phyloP scores from a whole-genome alignment of 2,113 vertebrate species.

The Patagioenas fasciata region DNA sequence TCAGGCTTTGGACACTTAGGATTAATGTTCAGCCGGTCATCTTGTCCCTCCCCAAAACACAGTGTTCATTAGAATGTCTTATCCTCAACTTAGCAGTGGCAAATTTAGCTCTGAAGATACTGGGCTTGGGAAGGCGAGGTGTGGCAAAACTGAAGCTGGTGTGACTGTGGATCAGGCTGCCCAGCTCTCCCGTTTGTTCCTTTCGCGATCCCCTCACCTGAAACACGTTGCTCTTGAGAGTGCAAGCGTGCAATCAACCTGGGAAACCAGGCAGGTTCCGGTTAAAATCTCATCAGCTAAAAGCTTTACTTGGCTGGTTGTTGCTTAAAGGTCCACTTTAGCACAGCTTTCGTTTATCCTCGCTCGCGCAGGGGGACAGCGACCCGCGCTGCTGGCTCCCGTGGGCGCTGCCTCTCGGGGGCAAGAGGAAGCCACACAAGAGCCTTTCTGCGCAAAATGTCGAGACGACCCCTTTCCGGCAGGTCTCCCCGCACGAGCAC shows the following conservation, averaged over 20 bases:
- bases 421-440: not conserved
- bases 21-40: not conserved
- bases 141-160: not conserved
- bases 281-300: not conserved
- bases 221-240: not conserved
- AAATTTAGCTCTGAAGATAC: not conserved
- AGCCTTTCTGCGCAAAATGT: not conserved
- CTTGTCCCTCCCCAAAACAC: not conserved
- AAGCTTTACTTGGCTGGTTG: not conserved
- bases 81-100: not conserved
- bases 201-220: not conserved
- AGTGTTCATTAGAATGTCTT: not conserved
- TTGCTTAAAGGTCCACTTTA: not conserved
- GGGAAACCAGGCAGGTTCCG: not conserved
- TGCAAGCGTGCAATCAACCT: not conserved
- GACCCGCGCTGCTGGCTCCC: not conserved
- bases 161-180: not conserved
- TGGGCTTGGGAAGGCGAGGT: not conserved
- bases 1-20: not conserved
- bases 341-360: not conserved
- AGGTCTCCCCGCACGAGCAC: not conserved
- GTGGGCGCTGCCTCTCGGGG: conserved; percentile 8
- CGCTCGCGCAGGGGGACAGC: rapidly evolving
- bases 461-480: not conserved
- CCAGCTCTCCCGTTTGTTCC: not conserved